Conservation (phyloP, 2,113 vertebrate genomes). For the Neolamprologus kungweensis region DNA sequence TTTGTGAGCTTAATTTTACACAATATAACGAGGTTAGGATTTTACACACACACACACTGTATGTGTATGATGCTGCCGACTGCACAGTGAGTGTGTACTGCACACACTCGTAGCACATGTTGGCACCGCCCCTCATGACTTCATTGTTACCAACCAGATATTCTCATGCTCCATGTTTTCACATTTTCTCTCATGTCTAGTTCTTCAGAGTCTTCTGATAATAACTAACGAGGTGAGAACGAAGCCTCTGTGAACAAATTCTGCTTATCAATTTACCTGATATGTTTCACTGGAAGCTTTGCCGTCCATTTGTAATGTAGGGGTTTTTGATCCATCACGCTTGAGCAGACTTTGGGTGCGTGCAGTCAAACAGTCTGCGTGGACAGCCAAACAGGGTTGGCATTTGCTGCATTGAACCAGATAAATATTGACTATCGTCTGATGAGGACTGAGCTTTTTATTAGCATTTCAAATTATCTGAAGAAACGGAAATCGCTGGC, state of each 20-base stretch:
- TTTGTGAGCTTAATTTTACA: conserved; percentile 6
- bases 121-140: background rate
- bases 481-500: background rate
- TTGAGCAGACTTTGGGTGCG: background rate
- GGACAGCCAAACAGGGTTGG: background rate
- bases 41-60: background rate
- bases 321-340: background rate
- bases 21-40: background rate
- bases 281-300: background rate
- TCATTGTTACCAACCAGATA: conserved; percentile 10
- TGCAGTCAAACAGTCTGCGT: background rate
- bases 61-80: background rate
- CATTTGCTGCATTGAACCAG: background rate
- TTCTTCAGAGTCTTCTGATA: background rate
- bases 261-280: background rate
- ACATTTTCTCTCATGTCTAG: background rate
- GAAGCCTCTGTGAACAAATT: background rate
- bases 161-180: background rate
- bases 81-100: background rate
- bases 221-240: background rate
- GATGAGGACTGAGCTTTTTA: background rate
- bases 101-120: background rate
- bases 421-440: background rate
- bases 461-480: background rate
- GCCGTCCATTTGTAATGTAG: background rate